Evolutionary conservation across 2,797 vertebrate species (phyloP).

Genomic region (Carcharodon carcharias): DNA sequence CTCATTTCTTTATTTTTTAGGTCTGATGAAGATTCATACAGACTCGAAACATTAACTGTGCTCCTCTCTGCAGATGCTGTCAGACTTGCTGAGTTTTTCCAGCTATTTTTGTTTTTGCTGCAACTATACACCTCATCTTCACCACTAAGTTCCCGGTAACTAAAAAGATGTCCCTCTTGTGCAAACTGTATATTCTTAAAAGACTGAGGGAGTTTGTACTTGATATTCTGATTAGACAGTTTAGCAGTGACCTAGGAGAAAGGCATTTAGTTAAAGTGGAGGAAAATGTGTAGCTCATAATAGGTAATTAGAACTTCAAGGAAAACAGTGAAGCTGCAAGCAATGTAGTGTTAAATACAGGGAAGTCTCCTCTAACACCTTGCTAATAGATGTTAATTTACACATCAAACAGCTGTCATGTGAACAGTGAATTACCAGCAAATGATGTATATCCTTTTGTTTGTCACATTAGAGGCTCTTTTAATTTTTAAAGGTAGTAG

Average conservation of each 20-base stretch:
- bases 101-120: not conserved
- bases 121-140: not conserved
- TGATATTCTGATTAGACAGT: not conserved
- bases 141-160: not conserved
- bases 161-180: not conserved
- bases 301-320: constrained; percentile 11
- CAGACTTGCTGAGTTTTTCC: too few relatives aligned
- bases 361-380: not conserved
- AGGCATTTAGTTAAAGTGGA: not conserved
- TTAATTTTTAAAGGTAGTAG: not conserved
- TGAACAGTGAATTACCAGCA: not conserved
- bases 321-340: constrained; percentile 1
- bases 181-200: not conserved
- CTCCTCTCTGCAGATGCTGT: too few relatives aligned
- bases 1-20: too few relatives aligned
- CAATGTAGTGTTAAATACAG: constrained; percentile 5
- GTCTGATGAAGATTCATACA: too few relatives aligned
- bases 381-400: not conserved
- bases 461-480: not conserved
- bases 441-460: not conserved
- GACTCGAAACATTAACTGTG: too few relatives aligned
- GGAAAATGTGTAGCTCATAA: not conserved
- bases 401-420: constrained; percentile 17
- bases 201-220: not conserved
- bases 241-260: not conserved